phyloP scores from a whole-genome alignment of 2,888 invertebrate genomes.

The Tetragonisca angustula region DNA sequence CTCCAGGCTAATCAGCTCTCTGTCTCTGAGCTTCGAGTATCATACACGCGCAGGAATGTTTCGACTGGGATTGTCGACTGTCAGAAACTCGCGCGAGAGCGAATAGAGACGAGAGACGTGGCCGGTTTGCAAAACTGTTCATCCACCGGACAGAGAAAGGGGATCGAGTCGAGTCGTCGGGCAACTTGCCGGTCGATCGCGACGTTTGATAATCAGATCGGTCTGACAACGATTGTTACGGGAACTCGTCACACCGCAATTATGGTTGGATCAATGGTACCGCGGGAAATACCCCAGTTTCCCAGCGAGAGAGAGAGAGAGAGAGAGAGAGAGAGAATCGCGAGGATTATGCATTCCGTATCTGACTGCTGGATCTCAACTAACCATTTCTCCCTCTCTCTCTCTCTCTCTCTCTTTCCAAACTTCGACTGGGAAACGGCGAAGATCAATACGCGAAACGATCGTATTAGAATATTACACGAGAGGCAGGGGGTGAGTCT shows the following conservation, averaged over 20 bases:
- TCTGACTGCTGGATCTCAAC: constrained; percentile 48
- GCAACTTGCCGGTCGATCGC: constrained; percentile 18
- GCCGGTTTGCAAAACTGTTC: too few species aligned
- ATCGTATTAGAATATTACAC: constrained; percentile 43
- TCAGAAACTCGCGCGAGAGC: background rate
- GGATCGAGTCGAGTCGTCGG: constrained; percentile 22
- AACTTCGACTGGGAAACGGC: constrained; percentile 10
- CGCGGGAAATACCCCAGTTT: constrained; percentile 39
- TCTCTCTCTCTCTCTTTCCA: background rate
- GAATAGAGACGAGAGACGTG: background rate
- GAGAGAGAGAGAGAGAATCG: background rate
- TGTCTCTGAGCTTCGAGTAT: too few species aligned
- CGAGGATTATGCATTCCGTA: constrained; percentile 52
- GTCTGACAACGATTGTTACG: constrained; percentile 32
- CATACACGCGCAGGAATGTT: background rate
- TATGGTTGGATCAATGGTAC: constrained; percentile 45
- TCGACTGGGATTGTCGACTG: constrained; percentile 1
- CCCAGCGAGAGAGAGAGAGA: background rate
- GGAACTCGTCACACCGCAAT: constrained; percentile 54
- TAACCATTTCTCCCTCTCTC: constrained; percentile 21
- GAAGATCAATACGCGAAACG: constrained; percentile 61
- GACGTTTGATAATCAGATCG: constrained; percentile 41
- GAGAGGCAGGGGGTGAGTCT: constrained; percentile 1
- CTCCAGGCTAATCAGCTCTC: too few species aligned
- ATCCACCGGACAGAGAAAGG: too few species aligned